Conservation (phyloP, 2,797 vertebrate genomes). For the Phrynocephalus guinanensis region DNA sequence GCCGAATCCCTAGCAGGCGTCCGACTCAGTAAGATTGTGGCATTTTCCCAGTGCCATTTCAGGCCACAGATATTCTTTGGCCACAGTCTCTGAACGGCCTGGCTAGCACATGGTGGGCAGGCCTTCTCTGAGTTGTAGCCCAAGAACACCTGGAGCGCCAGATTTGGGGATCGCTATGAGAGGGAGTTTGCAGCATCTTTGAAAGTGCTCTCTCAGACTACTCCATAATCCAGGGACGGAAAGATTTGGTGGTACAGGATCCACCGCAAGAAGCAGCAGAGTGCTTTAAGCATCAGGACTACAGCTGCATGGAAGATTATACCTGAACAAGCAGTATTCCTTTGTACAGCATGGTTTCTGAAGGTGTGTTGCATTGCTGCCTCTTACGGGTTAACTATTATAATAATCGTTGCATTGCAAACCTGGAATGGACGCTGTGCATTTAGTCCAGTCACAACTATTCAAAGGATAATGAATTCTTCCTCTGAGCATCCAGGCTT, state of each 20-base stretch:
- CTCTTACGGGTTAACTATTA: neutral
- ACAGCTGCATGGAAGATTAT: neutral
- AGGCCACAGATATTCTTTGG: too few species aligned
- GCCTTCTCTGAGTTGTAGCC: too few species aligned
- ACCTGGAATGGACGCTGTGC: too few species aligned
- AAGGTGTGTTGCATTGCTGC: neutral
- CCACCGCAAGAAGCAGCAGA: too few species aligned
- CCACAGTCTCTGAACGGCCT: too few species aligned
- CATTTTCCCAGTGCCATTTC: too few species aligned
- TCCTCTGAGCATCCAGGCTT: slow-evolving; percentile 27
- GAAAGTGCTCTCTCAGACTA: neutral
- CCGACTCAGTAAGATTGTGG: neutral
- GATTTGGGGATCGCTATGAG: too few species aligned
- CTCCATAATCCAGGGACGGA: neutral
- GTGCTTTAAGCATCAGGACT: neutral
- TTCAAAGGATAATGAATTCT: slow-evolving; percentile 39
- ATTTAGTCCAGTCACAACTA: neutral
- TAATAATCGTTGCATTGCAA: too few species aligned
- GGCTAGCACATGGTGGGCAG: too few species aligned
- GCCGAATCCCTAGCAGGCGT: neutral
- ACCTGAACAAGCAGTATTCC: neutral
- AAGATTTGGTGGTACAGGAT: neutral
- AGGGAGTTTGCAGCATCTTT: neutral
- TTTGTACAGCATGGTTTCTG: neutral
- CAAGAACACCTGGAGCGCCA: too few species aligned